phyloP scores from a whole-genome alignment of 2,113 vertebrate genomes.

The Perca flavescens region DNA sequence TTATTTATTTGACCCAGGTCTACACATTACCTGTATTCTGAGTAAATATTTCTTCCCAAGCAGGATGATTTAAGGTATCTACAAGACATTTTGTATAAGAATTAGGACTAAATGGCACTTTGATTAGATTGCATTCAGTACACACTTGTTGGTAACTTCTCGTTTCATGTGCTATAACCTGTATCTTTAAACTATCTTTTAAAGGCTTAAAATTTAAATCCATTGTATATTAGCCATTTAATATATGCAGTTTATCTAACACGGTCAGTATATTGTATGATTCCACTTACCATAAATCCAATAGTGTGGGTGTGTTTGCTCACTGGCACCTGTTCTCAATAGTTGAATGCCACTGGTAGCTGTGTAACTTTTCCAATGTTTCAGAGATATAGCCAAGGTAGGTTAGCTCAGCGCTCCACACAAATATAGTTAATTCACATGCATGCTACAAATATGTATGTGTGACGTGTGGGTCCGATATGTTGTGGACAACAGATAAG shows the following conservation, averaged over 20 bases:
- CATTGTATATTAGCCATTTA: not conserved
- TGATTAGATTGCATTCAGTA: too few species aligned
- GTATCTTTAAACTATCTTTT: too few species aligned
- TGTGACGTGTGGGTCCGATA: not conserved
- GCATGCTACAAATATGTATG: not conserved
- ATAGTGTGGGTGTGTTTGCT: not conserved
- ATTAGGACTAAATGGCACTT: too few species aligned
- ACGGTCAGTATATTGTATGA: not conserved
- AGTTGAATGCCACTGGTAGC: not conserved
- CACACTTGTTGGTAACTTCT: too few species aligned
- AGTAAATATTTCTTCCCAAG: too few species aligned
- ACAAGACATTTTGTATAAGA: too few species aligned
- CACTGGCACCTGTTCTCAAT: not conserved
- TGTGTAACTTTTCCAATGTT: too few species aligned
- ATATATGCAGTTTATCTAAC: not conserved
- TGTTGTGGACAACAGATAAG: too few species aligned
- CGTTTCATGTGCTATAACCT: too few species aligned
- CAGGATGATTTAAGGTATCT: too few species aligned
- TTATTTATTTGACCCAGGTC: not conserved
- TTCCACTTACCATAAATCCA: not conserved
- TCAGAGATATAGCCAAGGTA: not conserved
- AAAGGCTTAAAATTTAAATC: too few species aligned
- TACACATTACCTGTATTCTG: not conserved
- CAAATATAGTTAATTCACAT: not conserved
- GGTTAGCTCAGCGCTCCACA: not conserved